Conservation (phyloP, 2,113 vertebrate genomes). For the Coptodon bakossiorum region DNA sequence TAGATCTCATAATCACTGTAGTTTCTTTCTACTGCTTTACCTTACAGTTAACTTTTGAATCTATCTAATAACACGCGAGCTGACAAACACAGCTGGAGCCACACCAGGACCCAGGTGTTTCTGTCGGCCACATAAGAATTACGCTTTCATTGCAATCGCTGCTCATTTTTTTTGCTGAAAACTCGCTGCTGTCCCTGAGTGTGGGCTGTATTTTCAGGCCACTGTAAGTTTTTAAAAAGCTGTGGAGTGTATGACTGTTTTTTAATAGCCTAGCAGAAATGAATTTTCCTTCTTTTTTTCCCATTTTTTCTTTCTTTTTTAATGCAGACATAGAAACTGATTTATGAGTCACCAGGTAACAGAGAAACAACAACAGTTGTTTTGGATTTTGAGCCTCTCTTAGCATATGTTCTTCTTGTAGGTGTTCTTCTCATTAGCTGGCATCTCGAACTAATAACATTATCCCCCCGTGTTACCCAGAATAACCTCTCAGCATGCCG, state of each 20-base stretch:
- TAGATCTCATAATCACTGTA: not conserved
- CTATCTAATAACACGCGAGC: not conserved
- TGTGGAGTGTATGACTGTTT: not conserved
- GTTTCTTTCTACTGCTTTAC: not conserved
- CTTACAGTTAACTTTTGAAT: not conserved
- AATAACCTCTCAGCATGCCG: conserved; percentile 22
- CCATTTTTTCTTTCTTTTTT: not conserved
- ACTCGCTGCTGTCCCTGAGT: not conserved
- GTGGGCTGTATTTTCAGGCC: not conserved
- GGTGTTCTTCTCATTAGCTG: not conserved
- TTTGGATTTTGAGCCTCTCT: not conserved
- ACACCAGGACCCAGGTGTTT: conserved; percentile 30
- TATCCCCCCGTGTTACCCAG: not conserved
- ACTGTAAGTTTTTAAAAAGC: not conserved
- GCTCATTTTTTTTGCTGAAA: not conserved
- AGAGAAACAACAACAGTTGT: not conserved
- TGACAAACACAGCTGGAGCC: conserved; percentile 22
- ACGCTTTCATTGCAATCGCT: not conserved
- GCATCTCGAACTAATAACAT: not conserved
- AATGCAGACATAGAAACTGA: not conserved
- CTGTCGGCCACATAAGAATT: conserved; percentile 2
- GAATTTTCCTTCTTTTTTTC: not conserved
- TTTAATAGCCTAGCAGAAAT: not conserved
- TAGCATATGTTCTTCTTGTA: not conserved
- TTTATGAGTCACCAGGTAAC: not conserved